Evolutionary conservation across 1,140 invertebrate species (phyloP).

Genomic region (Brachystomella parvula): DNA sequence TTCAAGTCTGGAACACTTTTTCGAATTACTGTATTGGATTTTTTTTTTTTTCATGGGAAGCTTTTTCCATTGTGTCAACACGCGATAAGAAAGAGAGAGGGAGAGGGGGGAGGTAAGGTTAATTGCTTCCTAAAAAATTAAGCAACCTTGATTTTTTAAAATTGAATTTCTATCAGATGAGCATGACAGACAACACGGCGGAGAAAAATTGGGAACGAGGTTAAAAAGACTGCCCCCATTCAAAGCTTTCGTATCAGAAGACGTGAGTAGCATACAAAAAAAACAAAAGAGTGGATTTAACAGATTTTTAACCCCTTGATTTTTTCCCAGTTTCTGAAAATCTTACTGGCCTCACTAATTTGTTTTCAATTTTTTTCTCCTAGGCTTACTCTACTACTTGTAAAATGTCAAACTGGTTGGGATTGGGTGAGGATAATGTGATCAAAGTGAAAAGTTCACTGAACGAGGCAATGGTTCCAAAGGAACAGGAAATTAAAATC

Average conservation of each 20-base stretch:
- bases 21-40: too few species aligned
- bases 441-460: slow-evolving; percentile 59
- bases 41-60: too few species aligned
- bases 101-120: too few species aligned
- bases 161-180: too few species aligned
- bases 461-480: slow-evolving; percentile 55
- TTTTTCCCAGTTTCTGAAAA: not conserved
- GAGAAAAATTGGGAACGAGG: too few species aligned
- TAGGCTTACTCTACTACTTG: slow-evolving; percentile 79
- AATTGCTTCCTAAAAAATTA: too few species aligned
- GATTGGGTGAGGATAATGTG: slow-evolving; percentile 68
- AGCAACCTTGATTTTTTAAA: too few species aligned
- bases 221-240: slow-evolving; percentile 53
- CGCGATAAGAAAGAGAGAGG: too few species aligned
- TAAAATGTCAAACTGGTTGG: slow-evolving; percentile 70
- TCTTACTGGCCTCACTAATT: not conserved
- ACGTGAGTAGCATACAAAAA: slow-evolving; percentile 48
- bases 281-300: not conserved
- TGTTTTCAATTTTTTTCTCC: not conserved
- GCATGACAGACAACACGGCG: too few species aligned
- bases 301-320: not conserved
- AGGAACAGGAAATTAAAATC: slow-evolving; percentile 52
- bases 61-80: too few species aligned
- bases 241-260: slow-evolving; percentile 64
- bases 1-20: too few species aligned